Conservation (phyloP, 2,797 vertebrate species). For the Mergus octosetaceus region DNA sequence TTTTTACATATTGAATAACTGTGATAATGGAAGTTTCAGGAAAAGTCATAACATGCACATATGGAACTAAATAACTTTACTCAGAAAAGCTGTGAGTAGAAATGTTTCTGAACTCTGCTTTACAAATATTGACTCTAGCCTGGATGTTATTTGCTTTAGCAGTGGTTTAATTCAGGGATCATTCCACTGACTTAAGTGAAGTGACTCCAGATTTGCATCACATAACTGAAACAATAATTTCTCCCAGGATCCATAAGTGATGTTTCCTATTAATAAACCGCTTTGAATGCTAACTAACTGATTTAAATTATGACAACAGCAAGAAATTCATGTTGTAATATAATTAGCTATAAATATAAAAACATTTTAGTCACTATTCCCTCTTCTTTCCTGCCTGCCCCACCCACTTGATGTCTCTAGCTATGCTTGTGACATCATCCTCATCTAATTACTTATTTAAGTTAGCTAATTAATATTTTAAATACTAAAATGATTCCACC, state of each 20-base stretch:
- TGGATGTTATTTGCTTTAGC: background rate
- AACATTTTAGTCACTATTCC: background rate
- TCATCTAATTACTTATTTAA: constrained; percentile 44
- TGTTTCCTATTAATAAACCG: background rate
- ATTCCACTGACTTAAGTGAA: background rate
- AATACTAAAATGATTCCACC: background rate
- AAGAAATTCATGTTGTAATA: background rate
- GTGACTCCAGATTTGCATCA: background rate
- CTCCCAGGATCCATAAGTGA: background rate
- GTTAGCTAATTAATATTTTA: constrained; percentile 32
- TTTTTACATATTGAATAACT: background rate
- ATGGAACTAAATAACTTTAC: background rate
- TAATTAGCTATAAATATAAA: background rate
- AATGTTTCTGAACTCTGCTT: background rate
- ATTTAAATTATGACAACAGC: background rate
- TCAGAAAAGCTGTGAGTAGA: background rate
- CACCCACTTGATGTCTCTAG: background rate
- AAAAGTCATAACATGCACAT: background rate
- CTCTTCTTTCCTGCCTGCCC: background rate
- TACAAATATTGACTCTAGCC: background rate
- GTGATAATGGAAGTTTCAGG: constrained; percentile 5
- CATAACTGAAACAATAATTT: background rate
- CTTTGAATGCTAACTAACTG: background rate
- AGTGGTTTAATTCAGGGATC: background rate
- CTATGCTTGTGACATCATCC: constrained; percentile 11